Conservation (phyloP, 2,797 vertebrate species). For the Enteromius radiatus region DNA sequence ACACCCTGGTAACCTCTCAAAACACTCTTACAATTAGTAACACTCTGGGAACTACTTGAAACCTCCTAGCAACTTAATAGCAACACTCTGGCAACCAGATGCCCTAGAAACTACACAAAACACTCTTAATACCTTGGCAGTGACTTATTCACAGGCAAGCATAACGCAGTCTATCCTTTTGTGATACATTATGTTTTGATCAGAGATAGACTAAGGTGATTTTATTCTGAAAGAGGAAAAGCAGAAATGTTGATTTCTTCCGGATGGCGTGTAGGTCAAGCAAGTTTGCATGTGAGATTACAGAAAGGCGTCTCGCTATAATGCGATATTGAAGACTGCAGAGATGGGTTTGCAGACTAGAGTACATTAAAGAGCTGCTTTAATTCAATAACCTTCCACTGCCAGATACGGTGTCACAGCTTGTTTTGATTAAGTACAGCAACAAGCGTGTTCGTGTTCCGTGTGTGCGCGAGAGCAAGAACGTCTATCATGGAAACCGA, state of each 20-base stretch:
- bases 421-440: slow-evolving; percentile 35
- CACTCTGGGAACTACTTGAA: not conserved
- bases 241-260: not conserved
- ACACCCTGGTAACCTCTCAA: not conserved
- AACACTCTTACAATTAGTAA: not conserved
- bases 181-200: not conserved
- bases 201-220: not conserved
- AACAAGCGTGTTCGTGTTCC: slow-evolving; percentile 28
- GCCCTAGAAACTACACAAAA: not conserved
- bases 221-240: not conserved
- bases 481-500: slow-evolving; percentile 52
- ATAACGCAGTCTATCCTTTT: not conserved
- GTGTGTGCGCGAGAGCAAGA: slow-evolving; percentile 50
- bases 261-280: not conserved
- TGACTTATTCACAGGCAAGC: not conserved
- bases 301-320: slow-evolving; percentile 19
- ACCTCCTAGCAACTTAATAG: not conserved
- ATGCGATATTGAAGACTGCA: slow-evolving; percentile 54
- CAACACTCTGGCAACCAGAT: not conserved
- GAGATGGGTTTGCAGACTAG: slow-evolving; percentile 53
- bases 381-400: slow-evolving; percentile 59
- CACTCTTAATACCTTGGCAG: not conserved
- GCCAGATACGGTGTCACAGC: slow-evolving; percentile 48
- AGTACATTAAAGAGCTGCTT: slow-evolving; percentile 58
- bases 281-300: slow-evolving; percentile 35